Evolutionary conservation across 1,140 invertebrate species (phyloP).

Genomic region (Aphelinus atriplicis): DNA sequence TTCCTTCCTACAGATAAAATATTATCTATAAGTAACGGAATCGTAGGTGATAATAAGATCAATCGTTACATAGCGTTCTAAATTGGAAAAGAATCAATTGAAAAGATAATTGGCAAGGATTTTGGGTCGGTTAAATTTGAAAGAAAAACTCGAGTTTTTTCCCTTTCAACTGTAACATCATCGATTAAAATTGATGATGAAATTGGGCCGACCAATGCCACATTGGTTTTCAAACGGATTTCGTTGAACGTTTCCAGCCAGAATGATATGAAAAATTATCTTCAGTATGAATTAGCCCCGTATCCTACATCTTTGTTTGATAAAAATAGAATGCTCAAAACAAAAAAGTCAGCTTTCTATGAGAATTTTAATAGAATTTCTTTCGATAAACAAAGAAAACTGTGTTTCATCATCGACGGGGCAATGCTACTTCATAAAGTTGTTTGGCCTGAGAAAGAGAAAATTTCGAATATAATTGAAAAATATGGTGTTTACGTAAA

Average conservation of each 20-base stretch:
- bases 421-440: neutral
- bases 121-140: constrained; percentile 3
- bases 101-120: neutral
- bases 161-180: neutral
- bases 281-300: constrained; percentile 58
- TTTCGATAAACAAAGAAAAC: neutral
- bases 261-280: constrained; percentile 53
- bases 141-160: constrained; percentile 4
- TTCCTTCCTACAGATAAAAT: neutral
- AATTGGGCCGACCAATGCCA: constrained; percentile 17
- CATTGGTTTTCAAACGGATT: constrained; percentile 47
- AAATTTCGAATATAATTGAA: neutral
- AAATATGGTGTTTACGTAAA: neutral
- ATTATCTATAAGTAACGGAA: neutral
- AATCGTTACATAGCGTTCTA: neutral
- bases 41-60: neutral
- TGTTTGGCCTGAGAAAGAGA: neutral
- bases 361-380: constrained; percentile 36
- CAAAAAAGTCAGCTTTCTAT: constrained; percentile 55
- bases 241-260: constrained; percentile 52
- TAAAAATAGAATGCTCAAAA: constrained; percentile 59
- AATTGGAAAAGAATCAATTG: neutral
- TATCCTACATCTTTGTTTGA: constrained; percentile 59
- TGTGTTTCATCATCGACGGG: neutral
- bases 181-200: neutral